phyloP scores from a whole-genome alignment of 2,888 invertebrate species.

The Andricus quercusramuli region DNA sequence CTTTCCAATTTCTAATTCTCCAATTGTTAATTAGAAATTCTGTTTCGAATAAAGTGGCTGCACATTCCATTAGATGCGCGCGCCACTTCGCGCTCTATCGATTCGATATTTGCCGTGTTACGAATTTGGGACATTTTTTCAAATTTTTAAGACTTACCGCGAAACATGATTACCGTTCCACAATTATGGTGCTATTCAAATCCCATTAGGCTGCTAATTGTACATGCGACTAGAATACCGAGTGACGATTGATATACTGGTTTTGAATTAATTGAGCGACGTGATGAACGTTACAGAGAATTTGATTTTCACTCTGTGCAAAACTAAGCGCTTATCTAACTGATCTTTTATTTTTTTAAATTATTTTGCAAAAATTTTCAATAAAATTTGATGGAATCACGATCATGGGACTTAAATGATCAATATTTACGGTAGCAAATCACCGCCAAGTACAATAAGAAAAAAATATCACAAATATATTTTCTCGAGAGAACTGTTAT shows the following conservation, averaged over 20 bases:
- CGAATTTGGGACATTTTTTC: not conserved
- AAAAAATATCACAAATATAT: too few species aligned
- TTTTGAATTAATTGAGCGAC: conserved; percentile 11
- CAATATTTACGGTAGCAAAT: too few species aligned
- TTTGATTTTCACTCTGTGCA: not conserved
- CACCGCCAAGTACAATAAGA: too few species aligned
- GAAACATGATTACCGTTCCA: not conserved
- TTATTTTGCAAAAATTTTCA: too few species aligned
- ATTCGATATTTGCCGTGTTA: conserved; percentile 69
- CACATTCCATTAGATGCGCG: conserved; percentile 60
- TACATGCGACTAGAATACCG: not conserved
- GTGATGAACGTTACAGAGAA: not conserved
- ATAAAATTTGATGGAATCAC: too few species aligned
- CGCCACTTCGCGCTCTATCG: conserved; percentile 64
- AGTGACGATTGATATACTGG: conserved; percentile 12
- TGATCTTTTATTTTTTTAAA: too few species aligned
- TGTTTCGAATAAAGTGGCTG: not conserved
- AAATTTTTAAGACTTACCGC: not conserved
- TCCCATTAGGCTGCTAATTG: not conserved
- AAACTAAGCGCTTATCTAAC: too few species aligned
- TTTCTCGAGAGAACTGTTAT: too few species aligned
- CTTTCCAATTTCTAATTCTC: not conserved
- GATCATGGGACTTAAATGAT: too few species aligned
- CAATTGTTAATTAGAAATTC: not conserved
- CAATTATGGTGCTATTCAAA: not conserved